A percentile compares a stretch with the other conserved stretches of the same genome.
Conservation (phyloP, 2,797 vertebrate genomes). For the Sebastes wilsoni region DNA sequence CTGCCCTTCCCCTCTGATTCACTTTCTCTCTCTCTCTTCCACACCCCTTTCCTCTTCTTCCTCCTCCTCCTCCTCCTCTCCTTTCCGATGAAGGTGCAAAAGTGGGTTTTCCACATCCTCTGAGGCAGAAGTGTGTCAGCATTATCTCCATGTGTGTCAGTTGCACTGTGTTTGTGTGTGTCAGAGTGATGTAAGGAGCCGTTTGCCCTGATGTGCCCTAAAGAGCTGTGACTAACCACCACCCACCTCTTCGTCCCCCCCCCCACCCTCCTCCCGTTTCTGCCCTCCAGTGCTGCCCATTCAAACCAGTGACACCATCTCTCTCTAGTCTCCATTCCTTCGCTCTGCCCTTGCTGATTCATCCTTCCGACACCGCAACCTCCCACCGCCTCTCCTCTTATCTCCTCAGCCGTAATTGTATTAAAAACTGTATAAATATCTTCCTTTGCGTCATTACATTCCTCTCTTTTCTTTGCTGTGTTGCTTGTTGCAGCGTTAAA, state of each 20-base stretch:
- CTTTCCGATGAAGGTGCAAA: slow-evolving; percentile 27
- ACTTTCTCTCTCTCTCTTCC: no score
- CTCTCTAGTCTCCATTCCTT: slow-evolving; percentile 25
- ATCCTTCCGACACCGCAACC: slow-evolving; percentile 29
- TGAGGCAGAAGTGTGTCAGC: slow-evolving; percentile 74
- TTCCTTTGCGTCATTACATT: not conserved
- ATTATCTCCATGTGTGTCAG: slow-evolving; percentile 53
- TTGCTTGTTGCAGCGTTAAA: slow-evolving; percentile 3
- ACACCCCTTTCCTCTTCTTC: no score
- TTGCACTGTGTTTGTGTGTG: slow-evolving; percentile 53
- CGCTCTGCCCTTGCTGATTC: slow-evolving; percentile 48
- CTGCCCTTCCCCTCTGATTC: not conserved
- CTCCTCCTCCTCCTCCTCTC: not conserved
- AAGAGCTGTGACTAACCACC: slow-evolving; percentile 66
- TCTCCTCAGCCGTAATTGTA: not conserved
- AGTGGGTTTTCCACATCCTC: slow-evolving; percentile 68
- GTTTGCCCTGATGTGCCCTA: slow-evolving; percentile 57
- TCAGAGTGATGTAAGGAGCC: slow-evolving; percentile 64
- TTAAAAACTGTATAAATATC: not conserved
- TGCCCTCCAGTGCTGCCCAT: slow-evolving; percentile 56
- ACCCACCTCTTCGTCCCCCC: slow-evolving; percentile 29
- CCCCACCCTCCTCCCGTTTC: slow-evolving; percentile 23
- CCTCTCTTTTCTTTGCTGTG: not conserved
- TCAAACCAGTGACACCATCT: slow-evolving; percentile 62
- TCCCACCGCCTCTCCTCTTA: slow-evolving; percentile 17